phyloP scores from a whole-genome alignment of 2,888 invertebrate species.

The Hydraecia micacea region DNA sequence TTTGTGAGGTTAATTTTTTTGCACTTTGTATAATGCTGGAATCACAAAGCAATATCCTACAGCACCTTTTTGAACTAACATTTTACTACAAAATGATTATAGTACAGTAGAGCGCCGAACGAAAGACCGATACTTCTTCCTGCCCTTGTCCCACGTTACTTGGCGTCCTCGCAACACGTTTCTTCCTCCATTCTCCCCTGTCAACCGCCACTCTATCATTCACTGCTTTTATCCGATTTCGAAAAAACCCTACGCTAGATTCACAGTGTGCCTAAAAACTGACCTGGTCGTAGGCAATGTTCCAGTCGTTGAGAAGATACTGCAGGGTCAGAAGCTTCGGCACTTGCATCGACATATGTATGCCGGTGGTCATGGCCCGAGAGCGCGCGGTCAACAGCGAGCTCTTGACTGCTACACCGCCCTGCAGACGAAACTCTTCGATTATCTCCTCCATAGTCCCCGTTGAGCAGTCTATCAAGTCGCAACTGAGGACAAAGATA shows the following conservation, averaged over 20 bases:
- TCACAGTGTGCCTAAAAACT: background rate
- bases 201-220: background rate
- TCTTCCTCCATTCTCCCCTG: background rate
- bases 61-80: too few relatives aligned
- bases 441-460: constrained; percentile 81
- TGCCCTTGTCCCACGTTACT: too few relatives aligned
- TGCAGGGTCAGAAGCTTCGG: constrained; percentile 77
- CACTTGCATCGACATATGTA: constrained; percentile 75
- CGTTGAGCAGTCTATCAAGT: constrained; percentile 81
- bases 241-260: too few relatives aligned
- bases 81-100: too few relatives aligned
- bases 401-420: constrained; percentile 59
- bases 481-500: constrained; percentile 76
- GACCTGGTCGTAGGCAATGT: constrained; percentile 66
- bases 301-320: constrained; percentile 79
- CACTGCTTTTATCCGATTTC: background rate
- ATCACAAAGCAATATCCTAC: too few relatives aligned
- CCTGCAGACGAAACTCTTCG: constrained; percentile 74
- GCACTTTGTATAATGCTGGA: too few relatives aligned
- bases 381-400: constrained; percentile 59
- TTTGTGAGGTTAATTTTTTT: too few relatives aligned
- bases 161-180: too few relatives aligned
- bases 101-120: background rate
- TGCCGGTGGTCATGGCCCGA: constrained; percentile 68
- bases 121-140: background rate